phyloP scores from a whole-genome alignment of 2,797 vertebrate genomes.

The Gobio occitaniae region DNA sequence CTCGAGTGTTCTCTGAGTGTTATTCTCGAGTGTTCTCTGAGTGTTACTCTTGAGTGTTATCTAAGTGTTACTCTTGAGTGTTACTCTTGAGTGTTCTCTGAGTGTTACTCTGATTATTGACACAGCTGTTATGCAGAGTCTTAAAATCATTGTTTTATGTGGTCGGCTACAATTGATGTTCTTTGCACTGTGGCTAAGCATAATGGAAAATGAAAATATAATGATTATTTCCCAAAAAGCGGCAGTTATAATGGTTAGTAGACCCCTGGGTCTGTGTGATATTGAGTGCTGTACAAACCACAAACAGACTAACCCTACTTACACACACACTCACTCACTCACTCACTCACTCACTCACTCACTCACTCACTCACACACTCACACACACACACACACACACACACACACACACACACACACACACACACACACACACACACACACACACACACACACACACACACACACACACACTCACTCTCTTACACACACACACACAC shows the following conservation, averaged over 20 bases:
- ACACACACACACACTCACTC: conserved; percentile 23
- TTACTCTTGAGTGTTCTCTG: no score
- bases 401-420: conserved; percentile 33
- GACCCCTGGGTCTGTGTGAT: not conserved
- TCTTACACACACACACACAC: conserved; percentile 26
- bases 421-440: conserved; percentile 26
- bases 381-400: not conserved
- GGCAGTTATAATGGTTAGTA: conserved; percentile 5
- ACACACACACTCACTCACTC: no score
- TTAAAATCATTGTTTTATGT: not conserved
- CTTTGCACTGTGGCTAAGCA: conserved; percentile 9
- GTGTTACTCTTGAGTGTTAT: no score
- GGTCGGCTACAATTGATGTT: not conserved
- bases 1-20: no score
- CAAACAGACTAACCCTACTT: not conserved
- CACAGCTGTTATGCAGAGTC: not conserved
- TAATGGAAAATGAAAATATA: conserved; percentile 22
- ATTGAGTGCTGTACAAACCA: conserved; percentile 26
- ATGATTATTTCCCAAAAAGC: conserved; percentile 13
- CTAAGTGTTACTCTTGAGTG: no score
- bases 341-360: no score
- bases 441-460: not conserved
- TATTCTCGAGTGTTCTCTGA: no score
- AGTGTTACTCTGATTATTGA: no score
- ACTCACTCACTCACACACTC: no score